A percentile compares a stretch with the other conserved stretches of the same genome.
Evolutionary conservation across 2,888 invertebrate species (phyloP).

Genomic region (Nemotelus nigrinus): DNA sequence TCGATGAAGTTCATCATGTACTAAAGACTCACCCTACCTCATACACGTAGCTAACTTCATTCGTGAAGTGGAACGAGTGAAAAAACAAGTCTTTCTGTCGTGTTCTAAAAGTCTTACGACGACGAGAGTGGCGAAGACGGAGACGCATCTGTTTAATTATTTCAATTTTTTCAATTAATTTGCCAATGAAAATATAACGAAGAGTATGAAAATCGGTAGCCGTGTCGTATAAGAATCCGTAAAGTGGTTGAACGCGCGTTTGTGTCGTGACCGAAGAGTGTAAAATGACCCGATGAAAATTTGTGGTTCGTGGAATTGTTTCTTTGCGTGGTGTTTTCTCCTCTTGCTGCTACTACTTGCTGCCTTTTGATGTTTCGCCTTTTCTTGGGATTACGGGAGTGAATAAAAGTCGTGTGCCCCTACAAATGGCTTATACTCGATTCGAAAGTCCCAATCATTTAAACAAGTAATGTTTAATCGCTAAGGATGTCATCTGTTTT

Average conservation of each 20-base stretch:
- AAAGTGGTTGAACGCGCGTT: conserved; percentile 3
- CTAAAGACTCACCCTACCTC: not conserved
- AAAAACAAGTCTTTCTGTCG: conserved; percentile 33
- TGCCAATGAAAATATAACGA: conserved; percentile 27
- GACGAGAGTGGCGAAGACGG: conserved; percentile 31
- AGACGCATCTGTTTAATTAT: conserved; percentile 42
- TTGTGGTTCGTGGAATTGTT: conserved; percentile 44
- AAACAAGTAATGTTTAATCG: conserved; percentile 6
- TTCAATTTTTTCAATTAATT: conserved; percentile 40
- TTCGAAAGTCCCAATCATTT: no score
- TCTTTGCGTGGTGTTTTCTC: conserved; percentile 9
- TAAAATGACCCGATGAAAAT: conserved; percentile 43
- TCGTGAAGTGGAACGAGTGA: not conserved
- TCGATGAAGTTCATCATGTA: not conserved
- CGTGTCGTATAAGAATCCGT: conserved; percentile 25
- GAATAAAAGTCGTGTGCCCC: no score
- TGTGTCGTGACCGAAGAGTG: conserved; percentile 29
- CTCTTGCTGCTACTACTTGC: conserved; percentile 4
- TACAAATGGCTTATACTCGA: no score
- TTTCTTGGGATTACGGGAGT: no score
- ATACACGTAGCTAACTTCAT: conserved; percentile 21
- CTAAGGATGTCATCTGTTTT: conserved; percentile 36
- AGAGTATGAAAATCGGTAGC: conserved; percentile 36
- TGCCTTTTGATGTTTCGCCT: not conserved
- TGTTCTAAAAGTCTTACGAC: conserved; percentile 42